phyloP scores from a whole-genome alignment of 1,140 invertebrate species.

The Drosophila aff. region DNA sequence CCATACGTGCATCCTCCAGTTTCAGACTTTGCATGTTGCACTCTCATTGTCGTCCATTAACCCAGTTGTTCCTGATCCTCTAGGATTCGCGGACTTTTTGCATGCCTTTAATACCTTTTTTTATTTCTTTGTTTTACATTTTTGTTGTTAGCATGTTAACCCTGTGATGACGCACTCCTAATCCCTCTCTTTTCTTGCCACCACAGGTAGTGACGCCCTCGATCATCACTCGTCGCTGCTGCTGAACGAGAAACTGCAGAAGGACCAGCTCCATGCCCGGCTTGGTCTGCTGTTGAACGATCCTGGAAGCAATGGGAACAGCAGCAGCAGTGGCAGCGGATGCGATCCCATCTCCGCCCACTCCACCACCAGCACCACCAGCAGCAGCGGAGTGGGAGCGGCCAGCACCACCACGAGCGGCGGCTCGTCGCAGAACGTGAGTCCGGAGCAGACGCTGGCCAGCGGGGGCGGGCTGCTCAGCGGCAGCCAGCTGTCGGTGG shows the following conservation, averaged over 20 bases:
- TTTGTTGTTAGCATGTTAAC: not conserved
- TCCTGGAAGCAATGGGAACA: constrained; percentile 70
- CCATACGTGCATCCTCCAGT: constrained; percentile 12
- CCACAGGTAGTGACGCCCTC: constrained; percentile 68
- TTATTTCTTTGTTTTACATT: not conserved
- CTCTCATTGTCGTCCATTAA: constrained; percentile 30
- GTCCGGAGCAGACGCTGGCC: constrained; percentile 75
- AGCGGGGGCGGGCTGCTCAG: constrained; percentile 48
- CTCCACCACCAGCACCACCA: constrained; percentile 86
- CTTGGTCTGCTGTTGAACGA: constrained; percentile 93
- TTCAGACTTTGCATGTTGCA: constrained; percentile 28
- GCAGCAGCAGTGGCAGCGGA: constrained; percentile 71
- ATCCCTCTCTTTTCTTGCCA: not conserved
- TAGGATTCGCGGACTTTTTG: not conserved
- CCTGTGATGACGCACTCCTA: not conserved
- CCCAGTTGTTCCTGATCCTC: not conserved
- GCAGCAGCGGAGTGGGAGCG: constrained; percentile 84
- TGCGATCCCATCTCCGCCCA: constrained; percentile 84
- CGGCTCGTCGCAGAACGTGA: constrained; percentile 72
- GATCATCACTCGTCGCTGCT: constrained; percentile 58
- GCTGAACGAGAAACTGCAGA: constrained; percentile 72
- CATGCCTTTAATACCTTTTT: constrained; percentile 3
- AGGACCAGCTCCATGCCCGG: constrained; percentile 92
- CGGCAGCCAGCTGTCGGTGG: constrained; percentile 79
- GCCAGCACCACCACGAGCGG: constrained; percentile 85